Conservation (phyloP, 2,888 invertebrate species). For the Aplocera efformata region DNA sequence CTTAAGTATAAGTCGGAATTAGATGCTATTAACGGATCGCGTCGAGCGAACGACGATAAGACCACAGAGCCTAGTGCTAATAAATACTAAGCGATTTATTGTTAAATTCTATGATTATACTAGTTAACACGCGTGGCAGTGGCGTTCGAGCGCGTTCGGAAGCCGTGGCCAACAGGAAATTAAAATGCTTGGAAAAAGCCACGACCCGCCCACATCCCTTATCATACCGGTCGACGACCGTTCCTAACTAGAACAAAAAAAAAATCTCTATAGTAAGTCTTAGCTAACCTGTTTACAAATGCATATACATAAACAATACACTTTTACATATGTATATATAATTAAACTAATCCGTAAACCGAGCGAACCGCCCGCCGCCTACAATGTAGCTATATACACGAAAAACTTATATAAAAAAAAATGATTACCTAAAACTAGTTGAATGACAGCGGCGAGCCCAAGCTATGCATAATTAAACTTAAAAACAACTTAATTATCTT, state of each 20-base stretch:
- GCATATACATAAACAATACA: constrained; percentile 74
- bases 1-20: too few relatives aligned
- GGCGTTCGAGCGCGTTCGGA: constrained; percentile 2
- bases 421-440: constrained; percentile 27
- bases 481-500: constrained; percentile 13
- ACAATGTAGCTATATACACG: constrained; percentile 26
- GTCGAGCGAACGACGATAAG: too few relatives aligned
- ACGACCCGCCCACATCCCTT: constrained; percentile 9
- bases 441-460: constrained; percentile 13
- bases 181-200: constrained; percentile 15
- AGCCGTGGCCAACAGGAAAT: constrained; percentile 12
- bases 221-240: constrained; percentile 23
- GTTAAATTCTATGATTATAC: too few relatives aligned
- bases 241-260: constrained; percentile 59
- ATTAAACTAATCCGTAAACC: constrained; percentile 32
- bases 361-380: constrained; percentile 36
- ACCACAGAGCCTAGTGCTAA: too few relatives aligned
- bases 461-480: constrained; percentile 16
- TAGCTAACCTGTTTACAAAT: constrained; percentile 77
- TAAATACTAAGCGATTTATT: too few relatives aligned
- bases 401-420: constrained; percentile 22
- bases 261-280: constrained; percentile 67
- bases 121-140: too few relatives aligned
- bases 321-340: constrained; percentile 74
- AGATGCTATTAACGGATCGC: too few relatives aligned